Evolutionary conservation across 2,888 invertebrate genomes (phyloP).

Genomic region (Xiphydria camelus): DNA sequence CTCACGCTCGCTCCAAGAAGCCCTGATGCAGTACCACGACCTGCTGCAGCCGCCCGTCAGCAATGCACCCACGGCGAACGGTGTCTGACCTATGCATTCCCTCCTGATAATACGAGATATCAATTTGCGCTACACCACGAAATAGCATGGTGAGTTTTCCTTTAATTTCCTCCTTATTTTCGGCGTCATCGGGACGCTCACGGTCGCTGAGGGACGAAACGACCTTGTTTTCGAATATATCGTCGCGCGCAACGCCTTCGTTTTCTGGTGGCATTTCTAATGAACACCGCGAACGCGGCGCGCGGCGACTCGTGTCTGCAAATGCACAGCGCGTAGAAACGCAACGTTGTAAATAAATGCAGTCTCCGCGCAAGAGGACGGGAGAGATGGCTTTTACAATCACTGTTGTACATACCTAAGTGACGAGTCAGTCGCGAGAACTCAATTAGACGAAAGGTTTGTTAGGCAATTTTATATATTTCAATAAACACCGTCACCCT

Average conservation of each 20-base stretch:
- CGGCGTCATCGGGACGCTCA: too few relatives aligned
- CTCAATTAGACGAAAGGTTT: slow-evolving; percentile 10
- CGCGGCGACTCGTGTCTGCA: too few relatives aligned
- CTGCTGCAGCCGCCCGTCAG: slow-evolving; percentile 69
- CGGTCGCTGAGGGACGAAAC: too few relatives aligned
- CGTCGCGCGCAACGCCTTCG: too few relatives aligned
- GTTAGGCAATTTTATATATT: slow-evolving; percentile 31
- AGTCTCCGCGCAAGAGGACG: slow-evolving; percentile 17
- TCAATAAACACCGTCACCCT: slow-evolving; percentile 23
- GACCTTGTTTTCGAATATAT: too few relatives aligned
- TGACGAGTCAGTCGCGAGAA: slow-evolving; percentile 10
- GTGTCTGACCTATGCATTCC: slow-evolving; percentile 49
- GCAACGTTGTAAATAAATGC: slow-evolving; percentile 26
- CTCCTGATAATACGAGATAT: slow-evolving; percentile 27
- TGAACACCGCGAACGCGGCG: too few relatives aligned
- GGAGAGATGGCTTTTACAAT: slow-evolving; percentile 28
- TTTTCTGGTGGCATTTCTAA: too few relatives aligned
- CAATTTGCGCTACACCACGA: slow-evolving; percentile 15
- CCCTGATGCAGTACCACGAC: slow-evolving; percentile 85
- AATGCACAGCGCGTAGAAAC: too few relatives aligned
- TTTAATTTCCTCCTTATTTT: neutral
- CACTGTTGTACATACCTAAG: slow-evolving; percentile 30
- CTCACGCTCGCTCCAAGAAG: slow-evolving; percentile 78
- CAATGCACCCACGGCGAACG: slow-evolving; percentile 45
- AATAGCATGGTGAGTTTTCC: too few relatives aligned